These are phyloP conservation scores for Drosophila kanekoi DNA, from an alignment of 2,888 invertebrate species.

Conservation along the genomic window DNA sequence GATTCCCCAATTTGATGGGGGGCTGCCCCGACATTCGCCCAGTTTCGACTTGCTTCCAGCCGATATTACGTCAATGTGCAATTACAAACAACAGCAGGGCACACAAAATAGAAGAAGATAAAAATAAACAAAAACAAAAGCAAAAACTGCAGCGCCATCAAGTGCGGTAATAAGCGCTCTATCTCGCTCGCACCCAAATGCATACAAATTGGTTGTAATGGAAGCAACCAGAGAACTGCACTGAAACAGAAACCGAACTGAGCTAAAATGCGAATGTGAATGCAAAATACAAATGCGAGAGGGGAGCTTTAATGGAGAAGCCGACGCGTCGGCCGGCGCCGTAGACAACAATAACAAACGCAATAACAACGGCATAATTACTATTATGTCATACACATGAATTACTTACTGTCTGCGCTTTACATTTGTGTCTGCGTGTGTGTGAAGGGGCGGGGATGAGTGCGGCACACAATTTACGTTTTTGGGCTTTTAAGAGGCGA, in stretches of 20 bases:
- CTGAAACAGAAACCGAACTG: conserved; percentile 19
- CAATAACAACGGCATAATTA: conserved; percentile 39
- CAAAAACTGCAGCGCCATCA: conserved; percentile 65
- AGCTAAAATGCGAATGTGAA: conserved; percentile 33
- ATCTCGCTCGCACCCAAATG: conserved; percentile 44
- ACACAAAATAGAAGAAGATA: conserved; percentile 8
- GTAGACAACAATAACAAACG: conserved; percentile 29
- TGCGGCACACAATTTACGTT: too few relatives aligned
- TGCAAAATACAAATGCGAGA: conserved; percentile 30
- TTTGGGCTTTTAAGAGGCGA: conserved; percentile 7
- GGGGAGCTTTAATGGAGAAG: conserved; percentile 45
- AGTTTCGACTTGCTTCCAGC: conserved; percentile 21
- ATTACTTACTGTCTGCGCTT: conserved; percentile 34
- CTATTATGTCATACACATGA: conserved; percentile 74
- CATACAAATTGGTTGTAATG: conserved; percentile 39
- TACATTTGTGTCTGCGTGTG: conserved; percentile 5
- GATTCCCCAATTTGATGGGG: conserved; percentile 22
- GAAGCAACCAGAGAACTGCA: conserved; percentile 38
- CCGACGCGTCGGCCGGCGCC: conserved; percentile 48
- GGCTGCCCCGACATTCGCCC: conserved; percentile 19
- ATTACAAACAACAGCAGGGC: conserved; percentile 42
- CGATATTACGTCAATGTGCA: conserved; percentile 72
- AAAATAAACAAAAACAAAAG: conserved; percentile 3
- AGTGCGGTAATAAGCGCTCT: conserved; percentile 68
- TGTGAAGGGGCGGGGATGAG: conserved; percentile 12